Evolutionary conservation across 2,888 invertebrate species (phyloP).

Genomic region (Dryomyza anilis): DNA sequence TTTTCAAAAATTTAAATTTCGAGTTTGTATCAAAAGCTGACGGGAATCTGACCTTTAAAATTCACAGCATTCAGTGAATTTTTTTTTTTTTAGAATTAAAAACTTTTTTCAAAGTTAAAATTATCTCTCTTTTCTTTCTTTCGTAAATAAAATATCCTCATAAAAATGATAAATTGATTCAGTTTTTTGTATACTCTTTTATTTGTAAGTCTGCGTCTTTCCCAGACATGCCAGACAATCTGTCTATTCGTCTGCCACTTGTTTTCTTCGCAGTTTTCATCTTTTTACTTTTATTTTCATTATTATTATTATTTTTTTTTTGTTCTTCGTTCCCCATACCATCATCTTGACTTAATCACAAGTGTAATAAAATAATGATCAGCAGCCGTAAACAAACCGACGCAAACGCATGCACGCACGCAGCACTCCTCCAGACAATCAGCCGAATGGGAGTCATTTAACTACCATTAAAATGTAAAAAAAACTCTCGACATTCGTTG

Average conservation of each 20-base stretch:
- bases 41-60: too few relatives aligned
- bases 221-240: background rate
- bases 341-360: conserved; percentile 33
- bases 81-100: too few relatives aligned
- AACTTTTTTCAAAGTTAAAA: too few relatives aligned
- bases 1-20: too few relatives aligned
- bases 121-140: too few relatives aligned
- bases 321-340: too few relatives aligned
- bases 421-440: background rate
- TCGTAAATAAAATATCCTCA: background rate
- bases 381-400: conserved; percentile 26
- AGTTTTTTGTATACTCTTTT: too few relatives aligned
- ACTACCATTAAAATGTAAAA: background rate
- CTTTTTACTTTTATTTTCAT: too few relatives aligned
- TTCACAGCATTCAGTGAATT: too few relatives aligned
- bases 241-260: conserved; percentile 11
- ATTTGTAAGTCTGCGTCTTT: background rate
- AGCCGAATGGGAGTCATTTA: background rate
- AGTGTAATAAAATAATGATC: conserved; percentile 40
- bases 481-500: background rate
- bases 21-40: too few relatives aligned
- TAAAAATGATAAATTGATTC: background rate
- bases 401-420: background rate
- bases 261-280: background rate
- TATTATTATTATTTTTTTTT: background rate